These are phyloP conservation scores for Notarius quadriscutis DNA, from an alignment of 2,113 vertebrate genomes.

Conservation along the genomic window DNA sequence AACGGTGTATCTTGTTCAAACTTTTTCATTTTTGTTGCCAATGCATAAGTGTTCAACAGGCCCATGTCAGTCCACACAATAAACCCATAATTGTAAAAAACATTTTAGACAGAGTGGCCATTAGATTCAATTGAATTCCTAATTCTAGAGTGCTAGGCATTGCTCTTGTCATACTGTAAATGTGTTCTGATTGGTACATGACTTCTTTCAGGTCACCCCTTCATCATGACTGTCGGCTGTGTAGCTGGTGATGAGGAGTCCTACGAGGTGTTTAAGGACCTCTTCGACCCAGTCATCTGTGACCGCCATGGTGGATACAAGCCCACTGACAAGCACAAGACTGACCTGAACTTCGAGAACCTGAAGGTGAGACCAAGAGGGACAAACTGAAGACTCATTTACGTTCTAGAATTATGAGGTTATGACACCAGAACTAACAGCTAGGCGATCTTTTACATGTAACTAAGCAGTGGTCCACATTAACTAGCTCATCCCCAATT, in stretches of 20 bases:
- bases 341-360: slow-evolving; percentile 91
- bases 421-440: neutral
- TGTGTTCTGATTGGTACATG: neutral
- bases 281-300: slow-evolving; percentile 85
- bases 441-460: neutral
- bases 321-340: slow-evolving; percentile 90
- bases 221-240: slow-evolving; percentile 95
- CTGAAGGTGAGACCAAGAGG: slow-evolving; percentile 77
- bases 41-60: neutral
- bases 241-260: slow-evolving; percentile 91
- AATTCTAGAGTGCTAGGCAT: neutral
- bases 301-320: slow-evolving; percentile 92
- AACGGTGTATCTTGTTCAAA: neutral
- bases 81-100: neutral
- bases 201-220: slow-evolving; percentile 83
- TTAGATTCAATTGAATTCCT: neutral
- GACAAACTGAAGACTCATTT: neutral
- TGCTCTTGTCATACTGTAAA: neutral
- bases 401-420: neutral
- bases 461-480: neutral
- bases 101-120: neutral
- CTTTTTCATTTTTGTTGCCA: neutral
- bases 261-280: slow-evolving; percentile 85
- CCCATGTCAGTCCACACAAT: neutral
- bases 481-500: neutral